Conservation (phyloP, 2,113 vertebrate genomes). For the Nyctibius bracteatus region DNA sequence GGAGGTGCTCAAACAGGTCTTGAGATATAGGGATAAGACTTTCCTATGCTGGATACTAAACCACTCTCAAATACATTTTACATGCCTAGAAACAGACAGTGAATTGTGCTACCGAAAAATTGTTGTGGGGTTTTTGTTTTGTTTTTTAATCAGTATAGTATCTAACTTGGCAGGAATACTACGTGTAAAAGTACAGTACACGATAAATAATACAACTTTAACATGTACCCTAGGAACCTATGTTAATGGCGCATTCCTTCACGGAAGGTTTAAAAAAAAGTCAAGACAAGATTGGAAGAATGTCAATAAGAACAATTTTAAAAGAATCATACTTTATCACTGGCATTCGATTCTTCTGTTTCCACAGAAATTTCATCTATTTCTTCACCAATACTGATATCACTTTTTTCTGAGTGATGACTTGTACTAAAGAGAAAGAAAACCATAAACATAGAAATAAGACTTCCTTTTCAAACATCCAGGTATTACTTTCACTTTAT, state of each 20-base stretch:
- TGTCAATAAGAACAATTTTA: background rate
- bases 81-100: background rate
- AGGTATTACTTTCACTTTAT: background rate
- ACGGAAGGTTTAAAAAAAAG: background rate
- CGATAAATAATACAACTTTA: background rate
- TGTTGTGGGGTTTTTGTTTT: background rate
- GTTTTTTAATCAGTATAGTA: background rate
- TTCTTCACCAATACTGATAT: slow-evolving; percentile 90
- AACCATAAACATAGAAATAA: background rate
- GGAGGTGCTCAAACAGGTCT: background rate
- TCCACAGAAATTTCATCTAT: slow-evolving; percentile 89
- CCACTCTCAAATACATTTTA: background rate
- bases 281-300: background rate
- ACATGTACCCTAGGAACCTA: background rate
- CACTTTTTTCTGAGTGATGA: slow-evolving; percentile 88
- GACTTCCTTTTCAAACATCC: background rate
- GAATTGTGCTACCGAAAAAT: background rate
- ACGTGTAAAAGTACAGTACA: background rate
- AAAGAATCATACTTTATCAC: slow-evolving; percentile 79
- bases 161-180: background rate
- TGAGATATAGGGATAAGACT: background rate
- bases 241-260: background rate
- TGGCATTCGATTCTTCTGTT: slow-evolving; percentile 76
- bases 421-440: slow-evolving; percentile 68
- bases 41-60: background rate